Conservation (phyloP, 2,113 vertebrate genomes). For the Hemicordylus capensis region DNA sequence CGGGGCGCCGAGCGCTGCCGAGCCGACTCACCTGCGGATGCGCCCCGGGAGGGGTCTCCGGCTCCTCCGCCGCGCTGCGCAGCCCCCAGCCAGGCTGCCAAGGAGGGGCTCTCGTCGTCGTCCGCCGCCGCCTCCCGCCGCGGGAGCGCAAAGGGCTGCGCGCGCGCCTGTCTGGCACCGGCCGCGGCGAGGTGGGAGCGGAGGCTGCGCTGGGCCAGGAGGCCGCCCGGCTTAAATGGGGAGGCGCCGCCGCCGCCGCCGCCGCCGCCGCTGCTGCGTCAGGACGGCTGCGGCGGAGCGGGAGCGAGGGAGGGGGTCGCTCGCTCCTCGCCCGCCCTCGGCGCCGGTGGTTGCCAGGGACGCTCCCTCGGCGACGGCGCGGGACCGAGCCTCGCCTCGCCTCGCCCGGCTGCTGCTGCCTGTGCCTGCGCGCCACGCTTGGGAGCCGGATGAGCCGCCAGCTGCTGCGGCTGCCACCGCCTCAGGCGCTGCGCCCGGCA, state of each 20-base stretch:
- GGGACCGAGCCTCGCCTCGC: too few species aligned
- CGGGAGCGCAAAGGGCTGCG: background rate
- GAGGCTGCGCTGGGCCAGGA: background rate
- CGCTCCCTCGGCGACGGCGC: too few species aligned
- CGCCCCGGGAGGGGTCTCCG: background rate
- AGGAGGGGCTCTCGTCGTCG: background rate
- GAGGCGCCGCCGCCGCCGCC: background rate
- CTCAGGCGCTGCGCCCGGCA: too few species aligned
- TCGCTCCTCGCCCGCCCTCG: background rate
- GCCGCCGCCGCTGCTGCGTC: background rate
- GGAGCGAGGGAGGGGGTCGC: background rate
- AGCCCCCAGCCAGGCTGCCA: background rate
- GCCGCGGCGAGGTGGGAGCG: background rate
- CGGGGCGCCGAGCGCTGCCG: background rate
- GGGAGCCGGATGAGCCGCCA: too few species aligned
- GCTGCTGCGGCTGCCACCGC: background rate
- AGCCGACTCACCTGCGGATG: background rate
- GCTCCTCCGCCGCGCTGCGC: too few species aligned
- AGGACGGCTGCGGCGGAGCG: background rate
- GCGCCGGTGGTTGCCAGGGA: too few species aligned
- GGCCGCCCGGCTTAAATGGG: background rate
- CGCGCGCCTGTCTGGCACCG: accelerated
- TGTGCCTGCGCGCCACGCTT: too few species aligned
- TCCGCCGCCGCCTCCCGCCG: background rate
- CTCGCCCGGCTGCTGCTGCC: too few species aligned